Evolutionary conservation across 1,140 invertebrate genomes (phyloP).

Genomic region (Penaeus japonicus): DNA sequence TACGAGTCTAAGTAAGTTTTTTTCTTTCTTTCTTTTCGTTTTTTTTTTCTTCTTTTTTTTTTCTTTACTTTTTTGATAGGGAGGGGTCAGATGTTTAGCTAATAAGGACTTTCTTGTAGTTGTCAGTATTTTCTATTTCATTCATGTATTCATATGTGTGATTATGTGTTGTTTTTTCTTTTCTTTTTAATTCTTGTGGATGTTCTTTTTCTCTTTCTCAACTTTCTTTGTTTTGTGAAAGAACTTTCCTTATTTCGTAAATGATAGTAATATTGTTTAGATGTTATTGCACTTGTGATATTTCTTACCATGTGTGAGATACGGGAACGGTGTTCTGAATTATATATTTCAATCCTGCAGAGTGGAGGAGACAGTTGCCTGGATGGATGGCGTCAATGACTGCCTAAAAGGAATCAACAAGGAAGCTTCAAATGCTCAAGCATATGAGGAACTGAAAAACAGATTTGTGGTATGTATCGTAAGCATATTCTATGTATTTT

Average conservation of each 20-base stretch:
- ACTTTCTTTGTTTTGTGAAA: not conserved
- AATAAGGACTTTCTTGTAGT: no score
- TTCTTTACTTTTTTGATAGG: no score
- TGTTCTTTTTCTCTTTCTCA: not conserved
- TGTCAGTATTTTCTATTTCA: no score
- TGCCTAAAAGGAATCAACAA: constrained; percentile 82
- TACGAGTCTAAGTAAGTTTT: constrained; percentile 77
- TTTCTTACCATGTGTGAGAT: no score
- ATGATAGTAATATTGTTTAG: no score
- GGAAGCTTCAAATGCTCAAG: constrained; percentile 83
- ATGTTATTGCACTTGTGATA: no score
- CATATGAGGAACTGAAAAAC: constrained; percentile 67
- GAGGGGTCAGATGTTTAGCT: no score
- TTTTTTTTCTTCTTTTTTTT: not conserved
- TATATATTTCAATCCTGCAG: constrained; percentile 62
- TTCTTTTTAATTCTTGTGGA: no score
- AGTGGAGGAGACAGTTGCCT: constrained; percentile 83
- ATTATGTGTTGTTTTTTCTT: no score
- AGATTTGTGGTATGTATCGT: constrained; percentile 80
- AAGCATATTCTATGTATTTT: not conserved
- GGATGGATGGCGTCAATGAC: constrained; percentile 89
- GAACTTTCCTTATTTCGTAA: no score
- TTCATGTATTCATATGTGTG: no score
- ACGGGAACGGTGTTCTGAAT: no score
- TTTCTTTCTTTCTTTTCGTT: not conserved